Evolutionary conservation across 1,140 invertebrate genomes (phyloP), one percentile per base, ranked within the genome.

Genomic region (Batillaria attramentaria): DNA sequence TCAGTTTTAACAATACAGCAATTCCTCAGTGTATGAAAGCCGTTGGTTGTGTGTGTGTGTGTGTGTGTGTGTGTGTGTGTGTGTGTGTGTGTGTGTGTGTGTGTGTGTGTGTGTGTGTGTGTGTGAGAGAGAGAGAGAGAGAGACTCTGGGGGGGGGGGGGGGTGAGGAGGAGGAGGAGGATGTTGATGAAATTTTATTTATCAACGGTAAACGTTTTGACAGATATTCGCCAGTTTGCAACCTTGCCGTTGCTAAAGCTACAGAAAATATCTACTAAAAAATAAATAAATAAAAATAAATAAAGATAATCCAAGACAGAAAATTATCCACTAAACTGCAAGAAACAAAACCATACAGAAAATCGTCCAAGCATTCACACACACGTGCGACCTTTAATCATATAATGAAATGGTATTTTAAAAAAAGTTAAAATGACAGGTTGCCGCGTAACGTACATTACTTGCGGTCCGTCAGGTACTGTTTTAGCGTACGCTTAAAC

Each of bases 1-100:
- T 66, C 13, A 13, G 62, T 66, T 66, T 16, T 31, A 13, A 35
- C 13, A n/a, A 66, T 66, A 31, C 10, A 35, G 10, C 13, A 16
- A 35, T 18, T 13, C 10, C 13, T 31, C 13, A 13, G 13, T 66
- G 31, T 18, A 66, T 66, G 62, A 28, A 35, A 28, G 28, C 33
- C 28, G 13, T n/a, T 66, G 13, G 8, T n/a, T 66, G 62, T 66
- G 62, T 66, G 33, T 66, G 62, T 66, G 62, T 66, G 62, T 66
- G 62, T 66, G 62, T 66, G 62, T 66, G 33, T 66, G 62, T 66
- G 62, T 66, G 62, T 66, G 62, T 66, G 62, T 66, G 62, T 66
- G 62, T 66, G 24, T 66, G 24, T 28, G 33, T 28, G 33, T 66
- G 33, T 66, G 62, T n/a, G 62, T 66, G 62, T 66, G 33, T 66